phyloP scores from a whole-genome alignment of 2,797 vertebrate genomes.

The Melopsittacus undulatus region DNA sequence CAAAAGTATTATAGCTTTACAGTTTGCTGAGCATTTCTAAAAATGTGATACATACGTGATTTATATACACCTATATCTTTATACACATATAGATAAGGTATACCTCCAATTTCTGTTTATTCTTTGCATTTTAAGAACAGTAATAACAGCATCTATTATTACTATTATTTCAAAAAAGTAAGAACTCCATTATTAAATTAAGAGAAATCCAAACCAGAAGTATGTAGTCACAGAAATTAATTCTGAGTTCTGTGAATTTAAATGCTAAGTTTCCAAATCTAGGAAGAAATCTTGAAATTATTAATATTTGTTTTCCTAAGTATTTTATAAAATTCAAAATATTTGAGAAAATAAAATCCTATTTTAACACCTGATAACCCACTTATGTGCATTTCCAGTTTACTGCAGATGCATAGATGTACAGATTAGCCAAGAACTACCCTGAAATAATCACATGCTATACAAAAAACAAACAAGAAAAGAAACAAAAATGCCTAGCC shows the following conservation, averaged over 20 bases:
- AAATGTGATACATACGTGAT: not conserved
- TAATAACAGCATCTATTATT: not conserved
- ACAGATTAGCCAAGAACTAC: not conserved
- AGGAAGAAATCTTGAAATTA: not conserved
- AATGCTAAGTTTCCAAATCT: not conserved
- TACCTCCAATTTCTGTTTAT: not conserved
- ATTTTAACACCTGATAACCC: not conserved
- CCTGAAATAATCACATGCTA: rapidly evolving
- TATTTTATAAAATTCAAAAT: not conserved
- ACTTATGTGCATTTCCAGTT: not conserved
- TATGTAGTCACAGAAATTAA: not conserved
- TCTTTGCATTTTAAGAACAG: not conserved
- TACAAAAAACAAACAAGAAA: not conserved
- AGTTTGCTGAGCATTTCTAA: not conserved
- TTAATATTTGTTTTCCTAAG: not conserved
- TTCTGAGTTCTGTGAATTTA: not conserved
- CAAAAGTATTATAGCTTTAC: not conserved
- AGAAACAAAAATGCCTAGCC: rapidly evolving
- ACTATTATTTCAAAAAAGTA: not conserved
- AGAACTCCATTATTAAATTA: not conserved
- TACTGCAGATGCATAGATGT: not conserved
- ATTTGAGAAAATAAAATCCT: not conserved
- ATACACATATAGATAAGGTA: not conserved
- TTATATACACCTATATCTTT: not conserved
- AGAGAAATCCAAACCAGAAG: not conserved